phyloP scores from a whole-genome alignment of 2,888 invertebrate species.

The Xylocampa areola region DNA sequence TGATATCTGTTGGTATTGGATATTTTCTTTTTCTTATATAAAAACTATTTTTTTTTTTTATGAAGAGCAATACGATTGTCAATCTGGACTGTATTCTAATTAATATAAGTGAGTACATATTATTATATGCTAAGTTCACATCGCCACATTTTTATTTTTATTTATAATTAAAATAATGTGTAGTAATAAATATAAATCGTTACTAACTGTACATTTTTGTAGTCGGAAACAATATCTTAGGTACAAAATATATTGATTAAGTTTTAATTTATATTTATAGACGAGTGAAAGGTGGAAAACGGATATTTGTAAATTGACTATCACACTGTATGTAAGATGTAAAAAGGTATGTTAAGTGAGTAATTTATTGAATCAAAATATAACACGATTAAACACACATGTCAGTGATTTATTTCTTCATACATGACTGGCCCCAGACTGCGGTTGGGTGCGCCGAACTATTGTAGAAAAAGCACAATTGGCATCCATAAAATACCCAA shows the following conservation, averaged over 20 bases:
- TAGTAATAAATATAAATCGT: conserved; percentile 56
- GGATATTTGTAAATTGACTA: conserved; percentile 84
- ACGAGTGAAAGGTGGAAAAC: conserved; percentile 73
- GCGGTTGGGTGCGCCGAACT: conserved; percentile 9
- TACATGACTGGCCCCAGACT: conserved; percentile 4
- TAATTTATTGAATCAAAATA: conserved; percentile 90
- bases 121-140: conserved; percentile 13
- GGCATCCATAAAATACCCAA: conserved; percentile 8
- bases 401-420: conserved; percentile 49
- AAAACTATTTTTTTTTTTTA: too few relatives aligned
- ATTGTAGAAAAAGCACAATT: not conserved
- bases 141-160: conserved; percentile 43
- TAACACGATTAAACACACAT: conserved; percentile 80
- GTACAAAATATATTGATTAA: conserved; percentile 85
- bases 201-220: conserved; percentile 69
- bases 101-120: conserved; percentile 20
- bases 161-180: conserved; percentile 46
- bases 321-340: conserved; percentile 82
- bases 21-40: too few relatives aligned
- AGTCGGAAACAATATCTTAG: conserved; percentile 78
- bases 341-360: conserved; percentile 87
- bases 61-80: conserved; percentile 10
- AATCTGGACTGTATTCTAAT: conserved; percentile 7
- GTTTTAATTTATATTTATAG: conserved; percentile 77
- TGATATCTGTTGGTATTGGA: too few relatives aligned